Evolutionary conservation across 1,140 invertebrate species (phyloP), one percentile per base, ranked within the genome.

Genomic region (Micrasema longulum): DNA sequence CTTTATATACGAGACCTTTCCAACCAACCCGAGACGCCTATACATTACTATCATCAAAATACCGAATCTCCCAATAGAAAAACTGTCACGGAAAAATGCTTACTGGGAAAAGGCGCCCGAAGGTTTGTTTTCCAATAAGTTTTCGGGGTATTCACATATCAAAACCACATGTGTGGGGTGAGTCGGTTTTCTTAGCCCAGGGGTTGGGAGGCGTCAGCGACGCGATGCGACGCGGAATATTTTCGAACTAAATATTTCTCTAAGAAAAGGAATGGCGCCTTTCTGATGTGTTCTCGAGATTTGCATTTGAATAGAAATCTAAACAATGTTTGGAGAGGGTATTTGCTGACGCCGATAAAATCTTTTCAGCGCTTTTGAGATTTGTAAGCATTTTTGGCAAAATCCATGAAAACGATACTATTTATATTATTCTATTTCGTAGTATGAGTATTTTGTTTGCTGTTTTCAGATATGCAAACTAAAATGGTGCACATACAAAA

Each of bases 1-100:
- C 64, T 20, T 45, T 67, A 67, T 67, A 52, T 53, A 36, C 64
- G 35, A 38, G 48, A 35, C 26, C 1, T 23, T 20, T 31, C 22
- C 52, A 41, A 45, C 70, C 62, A 65, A 73, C 66, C 66, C 66
- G 60, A 38, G 41, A 57, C 72, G 57, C 35, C 66, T 65, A 69
- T 73, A 64, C 23, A 48, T 73, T 52, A 73, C 72, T 64, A 73
- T 73, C 72, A 69, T 64, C 66, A 45, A 36, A 48, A 69, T 69
- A 63, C 60, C 70, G 65, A 52, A 55, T 53, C 70, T 72, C 35
- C 55, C 55, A 22, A 60, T 43, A 14, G 36, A 16, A 60, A 60
- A 41, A 60, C 35, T 60, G 35, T 22, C 36, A 53, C 9, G 62
- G 69, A 47, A 67, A 64, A 71, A 50, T 36, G n/a, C 31, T 1